Conservation (phyloP, 2,113 vertebrate genomes). For the Esox niger region DNA sequence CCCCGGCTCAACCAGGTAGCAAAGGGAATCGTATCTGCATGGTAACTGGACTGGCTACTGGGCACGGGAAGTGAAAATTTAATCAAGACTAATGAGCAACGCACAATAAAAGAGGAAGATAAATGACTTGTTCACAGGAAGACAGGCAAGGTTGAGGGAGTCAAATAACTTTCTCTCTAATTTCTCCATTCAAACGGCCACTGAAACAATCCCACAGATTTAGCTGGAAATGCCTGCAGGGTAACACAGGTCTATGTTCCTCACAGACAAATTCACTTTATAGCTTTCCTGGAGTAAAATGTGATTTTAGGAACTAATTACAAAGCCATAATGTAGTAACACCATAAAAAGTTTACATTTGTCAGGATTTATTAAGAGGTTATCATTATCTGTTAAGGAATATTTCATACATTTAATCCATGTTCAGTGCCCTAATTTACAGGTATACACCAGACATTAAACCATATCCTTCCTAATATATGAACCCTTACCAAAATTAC, state of each 20-base stretch:
- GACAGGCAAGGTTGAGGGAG: slow-evolving; percentile 55
- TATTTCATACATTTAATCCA: too few relatives aligned
- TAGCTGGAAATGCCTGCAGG: not conserved
- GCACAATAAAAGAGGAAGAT: slow-evolving; percentile 63
- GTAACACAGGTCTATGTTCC: not conserved
- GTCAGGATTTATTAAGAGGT: too few relatives aligned
- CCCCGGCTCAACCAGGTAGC: not conserved
- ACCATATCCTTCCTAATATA: too few relatives aligned
- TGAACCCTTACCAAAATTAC: too few relatives aligned
- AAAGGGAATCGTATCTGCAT: slow-evolving; percentile 30
- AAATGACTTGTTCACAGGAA: slow-evolving; percentile 55
- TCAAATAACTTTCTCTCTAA: slow-evolving; percentile 56
- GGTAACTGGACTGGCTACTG: slow-evolving; percentile 58
- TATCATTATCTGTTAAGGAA: too few relatives aligned
- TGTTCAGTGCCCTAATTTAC: too few relatives aligned
- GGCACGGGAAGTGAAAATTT: slow-evolving; percentile 52
- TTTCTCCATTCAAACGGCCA: slow-evolving; percentile 37
- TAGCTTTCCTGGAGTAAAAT: not conserved
- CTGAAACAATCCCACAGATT: slow-evolving; percentile 32
- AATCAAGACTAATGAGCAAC: slow-evolving; percentile 68
- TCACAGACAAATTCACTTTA: not conserved
- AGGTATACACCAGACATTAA: too few relatives aligned
- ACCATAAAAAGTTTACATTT: too few relatives aligned
- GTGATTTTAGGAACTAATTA: too few relatives aligned
- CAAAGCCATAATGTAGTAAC: too few relatives aligned